Evolutionary conservation across 2,888 invertebrate genomes (phyloP).

Genomic region (Muscina levida): DNA sequence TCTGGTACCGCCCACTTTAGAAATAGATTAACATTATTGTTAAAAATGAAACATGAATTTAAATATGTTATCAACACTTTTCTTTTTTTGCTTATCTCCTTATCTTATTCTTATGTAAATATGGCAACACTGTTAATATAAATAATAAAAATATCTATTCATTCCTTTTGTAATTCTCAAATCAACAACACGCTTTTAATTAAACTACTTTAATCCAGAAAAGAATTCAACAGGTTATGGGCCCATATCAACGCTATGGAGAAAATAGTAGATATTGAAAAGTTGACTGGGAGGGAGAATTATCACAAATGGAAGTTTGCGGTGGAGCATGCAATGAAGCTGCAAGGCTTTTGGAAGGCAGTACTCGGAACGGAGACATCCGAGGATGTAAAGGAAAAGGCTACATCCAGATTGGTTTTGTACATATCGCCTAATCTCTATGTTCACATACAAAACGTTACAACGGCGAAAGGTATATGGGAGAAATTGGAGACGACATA

Average conservation of each 20-base stretch:
- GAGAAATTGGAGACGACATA: constrained; percentile 33
- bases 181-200: no score
- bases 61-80: no score
- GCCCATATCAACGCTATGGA: neutral
- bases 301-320: constrained; percentile 51
- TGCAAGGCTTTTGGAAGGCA: constrained; percentile 52
- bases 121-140: no score
- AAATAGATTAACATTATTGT: no score
- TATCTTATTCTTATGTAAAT: no score
- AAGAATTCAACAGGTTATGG: no score
- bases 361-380: constrained; percentile 13
- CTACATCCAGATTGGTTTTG: constrained; percentile 42
- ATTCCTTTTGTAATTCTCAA: no score
- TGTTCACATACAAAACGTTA: constrained; percentile 32
- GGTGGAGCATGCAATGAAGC: constrained; percentile 55
- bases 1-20: no score
- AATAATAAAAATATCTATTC: no score
- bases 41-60: no score
- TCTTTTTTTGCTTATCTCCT: no score
- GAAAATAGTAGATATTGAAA: constrained; percentile 35
- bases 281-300: constrained; percentile 47
- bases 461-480: constrained; percentile 45
- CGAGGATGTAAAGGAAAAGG: constrained; percentile 9
- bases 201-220: no score
- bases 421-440: constrained; percentile 46